Percentiles rank a stretch among this genome's conserved stretches.
phyloP scores from a whole-genome alignment of 2,888 invertebrate species.

The Himalopsyche kuldschensis region DNA sequence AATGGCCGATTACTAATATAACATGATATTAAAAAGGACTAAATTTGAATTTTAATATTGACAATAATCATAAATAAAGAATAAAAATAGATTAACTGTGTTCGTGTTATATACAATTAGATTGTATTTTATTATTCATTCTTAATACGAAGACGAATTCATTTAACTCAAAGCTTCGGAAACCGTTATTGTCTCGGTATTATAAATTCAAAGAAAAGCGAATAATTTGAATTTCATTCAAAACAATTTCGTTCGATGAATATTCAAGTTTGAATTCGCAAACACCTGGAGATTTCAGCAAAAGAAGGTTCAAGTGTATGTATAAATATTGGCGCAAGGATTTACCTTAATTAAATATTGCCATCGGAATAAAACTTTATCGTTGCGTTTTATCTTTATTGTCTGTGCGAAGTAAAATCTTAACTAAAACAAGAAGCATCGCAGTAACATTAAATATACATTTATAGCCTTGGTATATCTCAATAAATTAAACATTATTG shows the following conservation, averaged over 20 bases:
- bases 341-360: background rate
- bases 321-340: background rate
- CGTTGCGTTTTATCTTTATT: background rate
- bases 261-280: background rate
- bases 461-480: too few species aligned
- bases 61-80: too few species aligned
- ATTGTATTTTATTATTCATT: too few species aligned
- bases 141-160: too few species aligned
- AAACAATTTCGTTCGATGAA: constrained; percentile 2
- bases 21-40: too few species aligned
- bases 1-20: too few species aligned
- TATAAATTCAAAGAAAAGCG: background rate
- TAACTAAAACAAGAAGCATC: background rate
- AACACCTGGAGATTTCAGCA: background rate
- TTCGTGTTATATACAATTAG: too few species aligned
- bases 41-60: too few species aligned
- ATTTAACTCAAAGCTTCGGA: background rate
- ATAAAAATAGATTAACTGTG: too few species aligned
- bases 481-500: too few species aligned
- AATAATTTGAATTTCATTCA: background rate
- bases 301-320: background rate
- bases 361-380: background rate
- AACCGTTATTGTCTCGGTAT: background rate
- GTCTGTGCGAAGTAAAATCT: background rate
- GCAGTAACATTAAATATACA: too few species aligned